Percentiles rank a stretch among this genome's conserved stretches.
Conservation (phyloP, 2,113 vertebrate species). For the Oxyura jamaicensis region DNA sequence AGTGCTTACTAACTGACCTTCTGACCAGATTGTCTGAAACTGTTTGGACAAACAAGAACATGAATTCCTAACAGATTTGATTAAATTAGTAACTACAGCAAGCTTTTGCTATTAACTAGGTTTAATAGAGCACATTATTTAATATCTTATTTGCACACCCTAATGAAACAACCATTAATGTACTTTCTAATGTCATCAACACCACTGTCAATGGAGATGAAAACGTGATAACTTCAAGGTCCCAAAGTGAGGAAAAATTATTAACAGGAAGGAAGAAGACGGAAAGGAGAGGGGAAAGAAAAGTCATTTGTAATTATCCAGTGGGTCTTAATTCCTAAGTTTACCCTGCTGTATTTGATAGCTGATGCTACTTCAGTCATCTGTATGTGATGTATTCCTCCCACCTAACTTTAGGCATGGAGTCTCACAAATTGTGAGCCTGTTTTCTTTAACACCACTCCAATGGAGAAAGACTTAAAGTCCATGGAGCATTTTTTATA, state of each 20-base stretch:
- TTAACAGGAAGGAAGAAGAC: not conserved
- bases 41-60: constrained; percentile 30
- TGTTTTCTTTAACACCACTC: not conserved
- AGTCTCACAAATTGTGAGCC: not conserved
- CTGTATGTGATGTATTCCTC: not conserved
- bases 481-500: not conserved
- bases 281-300: not conserved
- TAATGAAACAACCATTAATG: not conserved
- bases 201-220: not conserved
- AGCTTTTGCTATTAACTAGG: constrained; percentile 10
- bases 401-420: not conserved
- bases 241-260: not conserved
- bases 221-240: not conserved
- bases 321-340: not conserved
- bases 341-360: not conserved
- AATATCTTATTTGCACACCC: not conserved
- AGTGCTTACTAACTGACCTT: not conserved
- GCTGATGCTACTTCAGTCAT: not conserved
- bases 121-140: constrained; percentile 14
- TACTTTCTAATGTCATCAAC: not conserved
- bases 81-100: not conserved
- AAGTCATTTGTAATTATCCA: not conserved
- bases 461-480: not conserved
- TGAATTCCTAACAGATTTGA: not conserved
- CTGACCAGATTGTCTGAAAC: not conserved